These are phyloP conservation scores for Cyprinodon tularosa DNA, from an alignment of 2,113 vertebrate genomes.

Conservation along the genomic window DNA sequence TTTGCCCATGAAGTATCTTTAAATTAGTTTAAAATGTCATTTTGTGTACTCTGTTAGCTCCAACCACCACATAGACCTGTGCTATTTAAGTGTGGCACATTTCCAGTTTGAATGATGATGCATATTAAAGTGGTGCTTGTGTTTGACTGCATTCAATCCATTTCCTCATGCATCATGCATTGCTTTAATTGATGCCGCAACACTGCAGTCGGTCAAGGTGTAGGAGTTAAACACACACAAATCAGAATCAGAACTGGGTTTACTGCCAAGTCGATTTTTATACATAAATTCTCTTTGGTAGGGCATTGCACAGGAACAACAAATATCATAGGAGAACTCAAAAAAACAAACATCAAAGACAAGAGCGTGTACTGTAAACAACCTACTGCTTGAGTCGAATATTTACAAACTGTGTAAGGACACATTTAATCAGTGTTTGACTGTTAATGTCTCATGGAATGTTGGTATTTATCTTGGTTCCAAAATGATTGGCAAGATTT, in stretches of 20 bases:
- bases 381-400: neutral
- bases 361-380: neutral
- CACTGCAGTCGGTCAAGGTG: constrained; percentile 2
- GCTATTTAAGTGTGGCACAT: constrained; percentile 17
- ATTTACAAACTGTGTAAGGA: neutral
- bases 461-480: too few species aligned
- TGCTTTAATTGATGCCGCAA: constrained; percentile 30
- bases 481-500: too few species aligned
- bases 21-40: constrained; percentile 37
- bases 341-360: neutral
- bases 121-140: constrained; percentile 33
- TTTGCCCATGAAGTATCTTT: constrained; percentile 27
- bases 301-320: too few species aligned
- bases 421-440: neutral
- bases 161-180: constrained; percentile 20
- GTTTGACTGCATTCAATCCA: constrained; percentile 27
- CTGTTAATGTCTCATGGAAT: neutral
- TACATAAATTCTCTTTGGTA: neutral
- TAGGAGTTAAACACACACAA: neutral
- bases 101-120: constrained; percentile 30
- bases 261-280: neutral
- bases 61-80: neutral
- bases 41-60: constrained; percentile 38
- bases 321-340: too few species aligned
- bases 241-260: neutral